phyloP scores from a whole-genome alignment of 2,888 invertebrate species.

The Cerastis rubricosa region DNA sequence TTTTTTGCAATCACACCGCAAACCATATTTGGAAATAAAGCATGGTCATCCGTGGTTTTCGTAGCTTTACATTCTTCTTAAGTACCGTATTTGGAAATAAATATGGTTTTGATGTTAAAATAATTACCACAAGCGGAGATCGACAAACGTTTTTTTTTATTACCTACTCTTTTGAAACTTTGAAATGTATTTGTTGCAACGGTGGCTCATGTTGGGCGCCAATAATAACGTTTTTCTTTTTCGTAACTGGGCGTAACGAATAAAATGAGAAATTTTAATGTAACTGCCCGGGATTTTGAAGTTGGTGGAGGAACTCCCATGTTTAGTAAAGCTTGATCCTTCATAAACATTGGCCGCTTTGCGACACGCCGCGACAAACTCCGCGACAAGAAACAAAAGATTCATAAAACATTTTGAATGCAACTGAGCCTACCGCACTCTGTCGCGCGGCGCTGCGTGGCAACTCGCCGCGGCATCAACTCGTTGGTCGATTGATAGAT shows the following conservation, averaged over 20 bases:
- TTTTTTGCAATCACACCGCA: not conserved
- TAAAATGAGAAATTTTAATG: not conserved
- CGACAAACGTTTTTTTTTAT: not conserved
- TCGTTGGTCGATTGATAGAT: too few species aligned
- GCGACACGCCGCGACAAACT: too few species aligned
- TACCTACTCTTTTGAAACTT: not conserved
- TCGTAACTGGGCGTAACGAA: not conserved
- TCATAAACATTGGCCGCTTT: not conserved
- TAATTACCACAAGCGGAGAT: not conserved
- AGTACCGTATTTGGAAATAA: not conserved
- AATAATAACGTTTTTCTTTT: not conserved
- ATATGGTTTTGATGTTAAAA: not conserved
- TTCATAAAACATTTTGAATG: too few species aligned
- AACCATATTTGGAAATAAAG: not conserved
- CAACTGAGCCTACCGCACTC: too few species aligned
- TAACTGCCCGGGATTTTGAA: not conserved
- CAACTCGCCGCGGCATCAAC: too few species aligned
- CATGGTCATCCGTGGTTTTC: not conserved
- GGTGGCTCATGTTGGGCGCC: slow-evolving; percentile 31
- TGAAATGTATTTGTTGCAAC: not conserved
- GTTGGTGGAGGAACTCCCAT: not conserved
- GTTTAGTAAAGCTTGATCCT: not conserved
- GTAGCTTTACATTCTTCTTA: not conserved
- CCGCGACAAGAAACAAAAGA: too few species aligned
- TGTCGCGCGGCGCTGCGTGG: too few species aligned